phyloP scores from a whole-genome alignment of 1,140 invertebrate species.

The Gonatopus flavifemur region DNA sequence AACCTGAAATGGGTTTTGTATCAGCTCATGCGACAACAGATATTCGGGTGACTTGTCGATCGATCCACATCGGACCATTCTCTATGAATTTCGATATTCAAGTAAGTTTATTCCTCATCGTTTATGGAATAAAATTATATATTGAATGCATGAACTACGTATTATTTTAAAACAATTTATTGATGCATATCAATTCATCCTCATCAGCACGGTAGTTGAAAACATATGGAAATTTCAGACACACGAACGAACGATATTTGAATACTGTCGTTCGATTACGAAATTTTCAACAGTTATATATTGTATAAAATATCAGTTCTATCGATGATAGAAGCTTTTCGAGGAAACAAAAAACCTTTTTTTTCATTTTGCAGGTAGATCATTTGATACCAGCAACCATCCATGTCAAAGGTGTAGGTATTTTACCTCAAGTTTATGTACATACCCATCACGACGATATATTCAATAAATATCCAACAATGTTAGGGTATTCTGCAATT shows the following conservation, averaged over 20 bases:
- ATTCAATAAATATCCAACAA: conserved; percentile 19
- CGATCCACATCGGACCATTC: conserved; percentile 37
- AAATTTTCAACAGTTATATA: no score
- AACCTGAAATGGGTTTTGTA: conserved; percentile 31
- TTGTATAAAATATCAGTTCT: no score
- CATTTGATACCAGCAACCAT: conserved; percentile 39
- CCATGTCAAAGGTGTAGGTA: conserved; percentile 40
- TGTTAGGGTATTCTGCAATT: conserved; percentile 33
- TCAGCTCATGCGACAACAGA: conserved; percentile 27
- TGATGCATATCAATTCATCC: no score
- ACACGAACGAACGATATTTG: no score
- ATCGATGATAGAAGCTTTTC: no score
- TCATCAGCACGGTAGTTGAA: no score
- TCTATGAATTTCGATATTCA: conserved; percentile 33
- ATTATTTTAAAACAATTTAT: no score
- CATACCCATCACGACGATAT: conserved; percentile 30
- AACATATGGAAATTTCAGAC: no score
- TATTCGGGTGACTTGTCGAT: conserved; percentile 26
- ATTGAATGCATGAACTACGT: no score
- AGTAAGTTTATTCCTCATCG: conserved; percentile 4
- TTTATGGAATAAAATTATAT: background rate
- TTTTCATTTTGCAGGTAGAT: conserved; percentile 26
- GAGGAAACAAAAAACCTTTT: no score
- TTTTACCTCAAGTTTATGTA: conserved; percentile 49
- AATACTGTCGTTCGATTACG: no score